A percentile compares a stretch with the other conserved stretches of the same genome.
These are phyloP conservation scores for Sphaeramia orbicularis DNA, from an alignment of 2,797 vertebrate genomes.

Conservation along the genomic window DNA sequence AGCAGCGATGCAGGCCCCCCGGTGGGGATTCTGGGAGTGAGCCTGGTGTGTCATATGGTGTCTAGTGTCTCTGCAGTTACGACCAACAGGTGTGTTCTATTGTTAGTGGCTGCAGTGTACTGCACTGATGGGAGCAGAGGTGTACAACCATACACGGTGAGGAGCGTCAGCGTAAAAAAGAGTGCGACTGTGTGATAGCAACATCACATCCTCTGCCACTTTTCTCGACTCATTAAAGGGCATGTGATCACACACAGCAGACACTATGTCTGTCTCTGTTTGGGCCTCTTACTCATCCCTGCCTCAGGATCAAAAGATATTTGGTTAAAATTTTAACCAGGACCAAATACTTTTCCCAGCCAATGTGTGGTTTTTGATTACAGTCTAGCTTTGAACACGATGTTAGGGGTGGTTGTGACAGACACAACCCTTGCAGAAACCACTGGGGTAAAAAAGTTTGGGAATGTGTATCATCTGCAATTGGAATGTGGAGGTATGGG, in stretches of 20 bases:
- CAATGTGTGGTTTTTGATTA: slow-evolving; percentile 48
- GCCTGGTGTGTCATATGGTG: slow-evolving; percentile 68
- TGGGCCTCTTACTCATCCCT: slow-evolving; percentile 44
- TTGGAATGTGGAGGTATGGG: slow-evolving; percentile 59
- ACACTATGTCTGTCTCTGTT: slow-evolving; percentile 40
- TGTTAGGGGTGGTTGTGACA: slow-evolving; percentile 45
- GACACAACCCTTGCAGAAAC: slow-evolving; percentile 45
- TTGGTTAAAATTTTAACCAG: slow-evolving; percentile 34
- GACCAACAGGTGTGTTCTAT: slow-evolving; percentile 83
- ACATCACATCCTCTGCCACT: slow-evolving; percentile 42
- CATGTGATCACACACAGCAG: slow-evolving; percentile 45
- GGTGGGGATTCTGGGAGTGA: slow-evolving; percentile 54
- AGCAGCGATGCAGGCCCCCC: slow-evolving; percentile 47
- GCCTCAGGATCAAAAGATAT: slow-evolving; percentile 44
- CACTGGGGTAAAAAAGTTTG: slow-evolving; percentile 36
- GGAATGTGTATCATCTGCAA: slow-evolving; percentile 65
- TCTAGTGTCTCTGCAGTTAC: slow-evolving; percentile 75
- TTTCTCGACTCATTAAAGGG: slow-evolving; percentile 34
- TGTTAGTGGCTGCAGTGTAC: slow-evolving; percentile 68
- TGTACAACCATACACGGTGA: slow-evolving; percentile 64
- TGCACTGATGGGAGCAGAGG: slow-evolving; percentile 42
- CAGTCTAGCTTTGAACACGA: slow-evolving; percentile 45
- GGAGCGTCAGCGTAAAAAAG: slow-evolving; percentile 45
- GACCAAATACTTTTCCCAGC: slow-evolving; percentile 24
- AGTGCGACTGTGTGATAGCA: slow-evolving; percentile 24